Evolutionary conservation across 2,797 vertebrate species (phyloP).

Genomic region (Eulemur coronatus): DNA sequence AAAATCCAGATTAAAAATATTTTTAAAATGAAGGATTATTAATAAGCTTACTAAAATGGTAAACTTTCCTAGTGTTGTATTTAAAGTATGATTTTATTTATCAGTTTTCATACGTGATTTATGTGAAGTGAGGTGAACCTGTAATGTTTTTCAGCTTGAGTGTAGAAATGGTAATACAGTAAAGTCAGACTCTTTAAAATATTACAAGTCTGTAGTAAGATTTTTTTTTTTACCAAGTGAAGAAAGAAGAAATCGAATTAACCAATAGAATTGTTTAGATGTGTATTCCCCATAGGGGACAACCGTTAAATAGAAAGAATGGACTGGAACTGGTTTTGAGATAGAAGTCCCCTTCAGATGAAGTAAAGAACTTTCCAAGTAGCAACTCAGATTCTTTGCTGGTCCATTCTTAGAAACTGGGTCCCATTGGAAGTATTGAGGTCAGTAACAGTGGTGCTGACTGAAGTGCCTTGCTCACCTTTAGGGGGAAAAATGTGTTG

Average conservation of each 20-base stretch:
- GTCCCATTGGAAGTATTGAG: not conserved
- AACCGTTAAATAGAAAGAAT: not conserved
- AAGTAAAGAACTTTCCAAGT: not conserved
- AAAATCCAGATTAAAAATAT: conserved; percentile 55
- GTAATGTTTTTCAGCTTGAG: not conserved
- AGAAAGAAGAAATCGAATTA: not conserved
- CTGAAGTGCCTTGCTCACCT: not conserved
- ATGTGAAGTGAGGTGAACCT: not conserved
- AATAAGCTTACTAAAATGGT: conserved; percentile 23
- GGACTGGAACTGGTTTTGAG: conserved; percentile 33
- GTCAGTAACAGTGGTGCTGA: not conserved
- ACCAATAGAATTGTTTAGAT: not conserved
- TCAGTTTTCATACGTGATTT: conserved; percentile 36
- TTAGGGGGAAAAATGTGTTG: not conserved
- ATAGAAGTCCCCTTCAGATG: not conserved
- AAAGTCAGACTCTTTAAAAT: conserved; percentile 7
- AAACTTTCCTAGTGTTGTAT: conserved; percentile 28
- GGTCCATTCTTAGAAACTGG: not conserved
- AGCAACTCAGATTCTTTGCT: not conserved
- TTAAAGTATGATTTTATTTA: conserved; percentile 36
- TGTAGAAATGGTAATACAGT: conserved; percentile 20
- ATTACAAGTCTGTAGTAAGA: not conserved
- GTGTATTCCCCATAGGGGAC: not conserved
- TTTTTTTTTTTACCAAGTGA: not conserved
- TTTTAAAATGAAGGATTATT: conserved; percentile 42